A percentile compares a stretch with the other conserved stretches of the same genome.
Conservation (phyloP, 2,888 invertebrate genomes). For the Melangyna quadrimaculata region DNA sequence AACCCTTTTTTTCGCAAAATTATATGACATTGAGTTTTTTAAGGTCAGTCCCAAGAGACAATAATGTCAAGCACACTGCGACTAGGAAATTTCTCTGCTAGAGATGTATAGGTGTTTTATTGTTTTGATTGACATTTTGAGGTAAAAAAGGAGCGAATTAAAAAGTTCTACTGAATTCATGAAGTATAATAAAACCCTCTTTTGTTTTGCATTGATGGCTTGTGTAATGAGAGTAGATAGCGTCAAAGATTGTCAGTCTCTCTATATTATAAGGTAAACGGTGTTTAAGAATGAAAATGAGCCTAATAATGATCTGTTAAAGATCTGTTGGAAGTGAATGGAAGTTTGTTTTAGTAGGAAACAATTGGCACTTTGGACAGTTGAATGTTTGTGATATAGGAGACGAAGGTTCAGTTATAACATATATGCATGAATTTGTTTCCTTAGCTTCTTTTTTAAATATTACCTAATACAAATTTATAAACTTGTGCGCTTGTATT, state of each 20-base stretch:
- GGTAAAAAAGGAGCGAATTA: slow-evolving; percentile 27
- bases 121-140: slow-evolving; percentile 22
- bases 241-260: background rate
- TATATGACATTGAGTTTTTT: slow-evolving; percentile 12
- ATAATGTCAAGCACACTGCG: slow-evolving; percentile 15
- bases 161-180: slow-evolving; percentile 19
- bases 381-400: background rate
- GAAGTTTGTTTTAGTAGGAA: background rate
- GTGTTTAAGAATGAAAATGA: slow-evolving; percentile 3
- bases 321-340: background rate
- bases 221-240: slow-evolving; percentile 12
- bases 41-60: slow-evolving; percentile 26
- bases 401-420: background rate
- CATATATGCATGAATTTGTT: background rate
- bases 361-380: background rate
- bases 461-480: background rate
- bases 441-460: background rate
- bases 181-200: slow-evolving; percentile 20
- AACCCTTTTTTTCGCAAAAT: slow-evolving; percentile 17
- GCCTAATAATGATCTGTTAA: background rate
- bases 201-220: slow-evolving; percentile 22
- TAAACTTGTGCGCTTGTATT: background rate
- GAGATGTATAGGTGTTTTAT: slow-evolving; percentile 14
- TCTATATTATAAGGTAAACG: background rate
- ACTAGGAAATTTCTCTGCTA: background rate